These are phyloP conservation scores for Heterodera filipjevi DNA, from an alignment of 2,888 invertebrate genomes.

Conservation along the genomic window DNA sequence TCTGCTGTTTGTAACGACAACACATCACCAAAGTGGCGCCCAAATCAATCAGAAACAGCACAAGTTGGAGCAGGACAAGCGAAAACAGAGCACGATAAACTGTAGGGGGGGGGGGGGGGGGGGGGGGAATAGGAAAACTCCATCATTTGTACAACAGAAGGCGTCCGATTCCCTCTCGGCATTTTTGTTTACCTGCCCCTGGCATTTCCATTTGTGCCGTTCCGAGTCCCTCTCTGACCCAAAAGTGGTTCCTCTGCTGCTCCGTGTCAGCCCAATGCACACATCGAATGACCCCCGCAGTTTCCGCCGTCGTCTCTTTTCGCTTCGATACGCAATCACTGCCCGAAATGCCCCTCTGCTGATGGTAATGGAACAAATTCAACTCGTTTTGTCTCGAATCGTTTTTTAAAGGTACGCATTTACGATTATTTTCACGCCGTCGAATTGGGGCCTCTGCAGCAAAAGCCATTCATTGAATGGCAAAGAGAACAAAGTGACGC, in stretches of 20 bases:
- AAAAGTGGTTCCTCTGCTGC: slow-evolving; percentile 17
- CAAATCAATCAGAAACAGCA: slow-evolving; percentile 29
- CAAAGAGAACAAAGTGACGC: slow-evolving; percentile 32
- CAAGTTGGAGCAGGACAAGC: slow-evolving; percentile 25
- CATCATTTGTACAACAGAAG: background rate
- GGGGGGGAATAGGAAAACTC: background rate
- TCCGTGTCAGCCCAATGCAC: slow-evolving; percentile 24
- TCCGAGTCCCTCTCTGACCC: slow-evolving; percentile 14
- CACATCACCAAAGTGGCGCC: slow-evolving; percentile 35
- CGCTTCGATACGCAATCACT: slow-evolving; percentile 32
- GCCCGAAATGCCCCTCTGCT: slow-evolving; percentile 32
- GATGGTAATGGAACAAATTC: background rate
- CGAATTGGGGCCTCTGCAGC: slow-evolving; percentile 4
- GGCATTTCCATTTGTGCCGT: slow-evolving; percentile 6
- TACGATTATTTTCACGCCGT: slow-evolving; percentile 2
- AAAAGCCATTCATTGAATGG: slow-evolving; percentile 36
- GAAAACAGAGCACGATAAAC: slow-evolving; percentile 25
- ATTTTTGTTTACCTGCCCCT: background rate
- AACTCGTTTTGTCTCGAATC: too few species aligned
- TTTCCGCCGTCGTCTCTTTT: background rate
- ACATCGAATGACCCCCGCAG: slow-evolving; percentile 18
- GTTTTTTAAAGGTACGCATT: background rate
- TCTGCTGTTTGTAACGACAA: slow-evolving; percentile 31
- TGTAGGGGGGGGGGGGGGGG: background rate
- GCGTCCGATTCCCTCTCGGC: background rate